A percentile compares a stretch with the other conserved stretches of the same genome.
Conservation (phyloP, 2,797 vertebrate species). For the Miichthys miiuy region DNA sequence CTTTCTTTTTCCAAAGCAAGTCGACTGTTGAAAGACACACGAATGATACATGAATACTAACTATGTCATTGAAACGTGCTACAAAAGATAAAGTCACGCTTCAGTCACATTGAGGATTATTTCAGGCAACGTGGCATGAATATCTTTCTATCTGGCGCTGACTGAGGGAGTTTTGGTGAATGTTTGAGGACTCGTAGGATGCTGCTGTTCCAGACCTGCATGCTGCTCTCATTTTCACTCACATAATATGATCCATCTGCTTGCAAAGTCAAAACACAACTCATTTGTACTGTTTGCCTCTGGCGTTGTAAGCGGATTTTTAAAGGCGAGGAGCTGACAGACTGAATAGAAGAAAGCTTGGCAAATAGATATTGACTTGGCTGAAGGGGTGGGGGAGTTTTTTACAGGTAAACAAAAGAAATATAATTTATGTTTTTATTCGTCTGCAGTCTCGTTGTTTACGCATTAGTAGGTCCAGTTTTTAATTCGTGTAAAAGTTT, state of each 20-base stretch:
- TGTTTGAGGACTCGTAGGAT: not conserved
- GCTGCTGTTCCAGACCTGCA: slow-evolving; percentile 41
- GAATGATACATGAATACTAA: not conserved
- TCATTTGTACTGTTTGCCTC: slow-evolving; percentile 10
- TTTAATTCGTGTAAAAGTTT: not conserved
- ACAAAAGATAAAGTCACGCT: not conserved
- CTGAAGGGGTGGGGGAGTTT: too few species aligned
- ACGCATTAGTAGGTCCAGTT: not conserved
- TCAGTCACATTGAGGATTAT: not conserved
- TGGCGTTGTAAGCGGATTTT: not conserved
- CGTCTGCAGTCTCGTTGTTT: too few species aligned
- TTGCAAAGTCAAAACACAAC: slow-evolving; percentile 12
- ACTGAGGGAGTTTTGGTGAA: not conserved
- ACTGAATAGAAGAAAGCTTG: not conserved
- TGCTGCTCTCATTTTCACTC: slow-evolving; percentile 46
- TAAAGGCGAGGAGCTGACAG: not conserved
- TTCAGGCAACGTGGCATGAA: not conserved
- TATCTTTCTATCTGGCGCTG: not conserved
- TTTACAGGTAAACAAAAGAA: too few species aligned
- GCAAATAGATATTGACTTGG: not conserved
- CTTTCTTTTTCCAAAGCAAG: not conserved
- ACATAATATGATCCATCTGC: slow-evolving; percentile 67
- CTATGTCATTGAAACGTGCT: not conserved
- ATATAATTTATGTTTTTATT: too few species aligned
- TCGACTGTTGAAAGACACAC: not conserved